Evolutionary conservation across 2,113 vertebrate genomes (phyloP).

Genomic region (Entomyzon cyanotis): DNA sequence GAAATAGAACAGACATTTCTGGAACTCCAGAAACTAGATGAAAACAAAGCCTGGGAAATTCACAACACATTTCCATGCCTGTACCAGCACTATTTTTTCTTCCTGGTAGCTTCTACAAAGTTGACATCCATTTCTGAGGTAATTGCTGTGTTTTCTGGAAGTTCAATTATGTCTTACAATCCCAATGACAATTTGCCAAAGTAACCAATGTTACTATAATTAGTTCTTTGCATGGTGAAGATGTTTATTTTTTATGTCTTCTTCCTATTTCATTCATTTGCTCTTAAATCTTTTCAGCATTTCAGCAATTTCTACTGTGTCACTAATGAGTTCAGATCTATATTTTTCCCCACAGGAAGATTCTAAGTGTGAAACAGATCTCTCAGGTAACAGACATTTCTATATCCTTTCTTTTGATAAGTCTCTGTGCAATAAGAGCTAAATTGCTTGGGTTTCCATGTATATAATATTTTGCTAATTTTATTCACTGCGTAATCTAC

Average conservation of each 20-base stretch:
- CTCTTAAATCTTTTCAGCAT: background rate
- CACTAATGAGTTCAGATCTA: background rate
- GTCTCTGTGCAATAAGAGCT: background rate
- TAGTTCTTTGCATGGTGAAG: background rate
- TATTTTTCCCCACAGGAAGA: background rate
- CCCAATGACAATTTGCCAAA: background rate
- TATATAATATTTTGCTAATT: background rate
- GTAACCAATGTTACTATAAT: background rate
- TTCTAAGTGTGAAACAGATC: background rate
- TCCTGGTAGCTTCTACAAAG: background rate
- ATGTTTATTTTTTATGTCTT: background rate
- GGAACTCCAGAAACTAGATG: background rate
- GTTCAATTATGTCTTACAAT: background rate
- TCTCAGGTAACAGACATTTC: background rate
- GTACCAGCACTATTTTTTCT: background rate
- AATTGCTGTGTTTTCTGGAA: background rate
- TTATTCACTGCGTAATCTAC: background rate
- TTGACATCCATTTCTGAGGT: background rate
- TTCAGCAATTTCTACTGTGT: background rate
- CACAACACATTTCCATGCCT: background rate
- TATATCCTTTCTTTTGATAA: background rate
- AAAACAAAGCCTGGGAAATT: background rate
- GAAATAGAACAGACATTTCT: background rate
- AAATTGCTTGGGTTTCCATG: background rate
- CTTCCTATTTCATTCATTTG: background rate